Percentiles rank a stretch among this genome's conserved stretches.
phyloP scores from a whole-genome alignment of 1,140 invertebrate species.

The Danaus plexippus region DNA sequence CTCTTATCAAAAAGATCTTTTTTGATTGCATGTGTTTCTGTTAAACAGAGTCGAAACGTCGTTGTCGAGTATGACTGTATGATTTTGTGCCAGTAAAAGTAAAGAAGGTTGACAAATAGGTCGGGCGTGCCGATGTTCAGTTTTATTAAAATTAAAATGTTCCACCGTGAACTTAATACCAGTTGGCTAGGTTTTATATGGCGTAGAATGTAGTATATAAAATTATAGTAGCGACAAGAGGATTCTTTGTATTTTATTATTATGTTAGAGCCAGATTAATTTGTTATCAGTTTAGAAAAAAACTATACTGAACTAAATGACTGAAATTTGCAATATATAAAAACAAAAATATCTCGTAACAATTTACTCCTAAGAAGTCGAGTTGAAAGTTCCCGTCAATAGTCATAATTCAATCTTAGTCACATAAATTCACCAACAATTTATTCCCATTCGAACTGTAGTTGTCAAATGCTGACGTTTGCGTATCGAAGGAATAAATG shows the following conservation, averaged over 20 bases:
- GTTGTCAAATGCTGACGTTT: constrained; percentile 67
- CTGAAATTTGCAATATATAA: too few relatives aligned
- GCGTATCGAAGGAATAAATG: constrained; percentile 65
- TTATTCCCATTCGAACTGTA: constrained; percentile 65
- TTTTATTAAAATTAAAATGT: constrained; percentile 70
- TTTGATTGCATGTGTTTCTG: constrained; percentile 37
- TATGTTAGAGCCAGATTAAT: constrained; percentile 60
- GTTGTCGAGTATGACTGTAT: constrained; percentile 52
- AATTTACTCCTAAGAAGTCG: constrained; percentile 22
- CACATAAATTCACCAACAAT: constrained; percentile 62
- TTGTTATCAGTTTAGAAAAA: constrained; percentile 55
- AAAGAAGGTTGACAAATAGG: constrained; percentile 70
- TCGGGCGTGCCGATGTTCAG: constrained; percentile 63
- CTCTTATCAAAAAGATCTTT: constrained; percentile 56
- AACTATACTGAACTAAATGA: constrained; percentile 38
- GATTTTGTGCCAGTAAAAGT: constrained; percentile 67
- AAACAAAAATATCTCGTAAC: too few relatives aligned
- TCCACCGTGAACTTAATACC: constrained; percentile 57
- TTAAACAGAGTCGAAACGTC: constrained; percentile 35
- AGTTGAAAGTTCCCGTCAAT: constrained; percentile 47
- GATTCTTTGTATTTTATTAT: constrained; percentile 63
- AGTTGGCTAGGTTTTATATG: constrained; percentile 49
- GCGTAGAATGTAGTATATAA: constrained; percentile 34
- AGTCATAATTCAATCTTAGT: constrained; percentile 59
- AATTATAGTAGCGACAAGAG: constrained; percentile 49